phyloP scores from a whole-genome alignment of 2,113 vertebrate species.

The Oncorhynchus gorbuscha region DNA sequence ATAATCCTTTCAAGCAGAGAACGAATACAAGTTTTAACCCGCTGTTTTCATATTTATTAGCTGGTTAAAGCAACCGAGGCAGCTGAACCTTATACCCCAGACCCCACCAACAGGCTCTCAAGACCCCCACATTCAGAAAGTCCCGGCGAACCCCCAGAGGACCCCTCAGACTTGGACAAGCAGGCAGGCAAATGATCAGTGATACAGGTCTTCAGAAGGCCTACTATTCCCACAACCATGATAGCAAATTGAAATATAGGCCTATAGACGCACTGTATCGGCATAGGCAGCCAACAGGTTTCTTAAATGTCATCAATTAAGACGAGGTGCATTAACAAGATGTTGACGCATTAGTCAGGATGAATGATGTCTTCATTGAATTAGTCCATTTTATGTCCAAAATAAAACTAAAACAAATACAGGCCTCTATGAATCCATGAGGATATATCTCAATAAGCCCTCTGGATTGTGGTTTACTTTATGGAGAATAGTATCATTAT shows the following conservation, averaged over 20 bases:
- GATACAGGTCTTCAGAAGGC: not conserved
- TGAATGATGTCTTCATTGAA: no score
- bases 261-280: not conserved
- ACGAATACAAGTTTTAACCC: slow-evolving; percentile 82
- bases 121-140: not conserved
- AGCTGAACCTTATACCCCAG: slow-evolving; percentile 67
- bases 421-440: no score
- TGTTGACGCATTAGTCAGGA: no score
- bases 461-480: no score
- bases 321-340: not conserved
- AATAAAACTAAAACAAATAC: no score
- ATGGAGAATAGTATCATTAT: no score
- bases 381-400: no score
- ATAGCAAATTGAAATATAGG: not conserved
- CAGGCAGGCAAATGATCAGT: not conserved
- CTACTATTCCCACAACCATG: not conserved
- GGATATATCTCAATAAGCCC: no score
- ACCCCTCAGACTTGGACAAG: not conserved
- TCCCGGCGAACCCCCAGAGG: not conserved
- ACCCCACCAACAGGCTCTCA: slow-evolving; percentile 44
- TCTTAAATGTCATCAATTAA: no score
- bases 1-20: slow-evolving; percentile 83
- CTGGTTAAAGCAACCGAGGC: slow-evolving; percentile 75
- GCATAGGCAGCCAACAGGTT: no score
- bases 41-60: slow-evolving; percentile 87